phyloP scores from a whole-genome alignment of 2,797 vertebrate genomes.

The Leptatherina wallacei region DNA sequence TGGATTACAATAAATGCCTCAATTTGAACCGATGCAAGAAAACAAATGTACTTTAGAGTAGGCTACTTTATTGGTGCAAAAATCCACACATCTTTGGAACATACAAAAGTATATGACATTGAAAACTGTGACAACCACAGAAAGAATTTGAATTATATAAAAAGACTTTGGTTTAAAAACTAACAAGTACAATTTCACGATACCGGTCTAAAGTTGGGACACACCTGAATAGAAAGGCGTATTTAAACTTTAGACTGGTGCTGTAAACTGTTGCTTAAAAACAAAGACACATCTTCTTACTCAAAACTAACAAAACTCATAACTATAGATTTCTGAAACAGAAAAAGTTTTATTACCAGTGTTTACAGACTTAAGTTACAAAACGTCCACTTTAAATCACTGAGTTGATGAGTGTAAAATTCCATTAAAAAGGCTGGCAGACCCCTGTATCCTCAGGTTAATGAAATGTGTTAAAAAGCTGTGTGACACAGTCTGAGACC shows the following conservation, averaged over 20 bases:
- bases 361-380: constrained; percentile 65
- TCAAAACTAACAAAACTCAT: constrained; percentile 66
- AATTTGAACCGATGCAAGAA: constrained; percentile 7
- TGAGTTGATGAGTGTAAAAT: constrained; percentile 39
- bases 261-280: constrained; percentile 8
- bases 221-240: neutral
- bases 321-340: constrained; percentile 67
- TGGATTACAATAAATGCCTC: neutral
- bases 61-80: constrained; percentile 86
- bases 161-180: constrained; percentile 60
- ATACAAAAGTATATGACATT: constrained; percentile 76
- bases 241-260: neutral
- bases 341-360: constrained; percentile 74
- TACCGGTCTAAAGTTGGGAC: constrained; percentile 31
- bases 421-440: constrained; percentile 56
- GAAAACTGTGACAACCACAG: constrained; percentile 75
- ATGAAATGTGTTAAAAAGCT: constrained; percentile 61
- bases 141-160: constrained; percentile 18
- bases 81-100: constrained; percentile 75
- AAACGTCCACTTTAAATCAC: constrained; percentile 47
- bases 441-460: constrained; percentile 41
- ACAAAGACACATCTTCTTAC: constrained; percentile 57
- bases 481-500: constrained; percentile 29
- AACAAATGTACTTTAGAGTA: constrained; percentile 54
- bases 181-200: constrained; percentile 60